These are phyloP conservation scores for Empidonax alnorum DNA, from an alignment of 2,113 vertebrate species.

Conservation along the genomic window DNA sequence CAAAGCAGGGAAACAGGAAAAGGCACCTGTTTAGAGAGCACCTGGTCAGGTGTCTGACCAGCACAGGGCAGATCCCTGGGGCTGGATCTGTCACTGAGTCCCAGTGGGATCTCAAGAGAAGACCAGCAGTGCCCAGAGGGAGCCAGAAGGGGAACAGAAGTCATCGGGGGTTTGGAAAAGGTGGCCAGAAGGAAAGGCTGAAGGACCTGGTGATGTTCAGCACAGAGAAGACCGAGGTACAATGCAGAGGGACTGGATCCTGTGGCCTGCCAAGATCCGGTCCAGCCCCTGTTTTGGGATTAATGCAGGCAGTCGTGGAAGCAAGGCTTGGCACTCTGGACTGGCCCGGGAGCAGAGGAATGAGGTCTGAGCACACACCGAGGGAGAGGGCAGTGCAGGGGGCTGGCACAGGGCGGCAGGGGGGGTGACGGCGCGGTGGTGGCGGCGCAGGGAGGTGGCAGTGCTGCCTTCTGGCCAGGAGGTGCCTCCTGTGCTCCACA, in stretches of 20 bases:
- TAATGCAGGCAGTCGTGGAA: not conserved
- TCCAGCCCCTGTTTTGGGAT: not conserved
- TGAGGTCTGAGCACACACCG: not conserved
- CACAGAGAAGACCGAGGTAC: not conserved
- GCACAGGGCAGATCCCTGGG: accelerated
- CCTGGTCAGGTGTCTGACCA: accelerated
- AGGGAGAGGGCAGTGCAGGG: not conserved
- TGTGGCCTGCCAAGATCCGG: not conserved
- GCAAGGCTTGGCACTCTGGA: not conserved
- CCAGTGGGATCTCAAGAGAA: not conserved
- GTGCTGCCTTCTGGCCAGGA: not conserved
- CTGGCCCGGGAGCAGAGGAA: not conserved
- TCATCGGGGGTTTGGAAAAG: not conserved
- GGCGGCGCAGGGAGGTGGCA: not conserved
- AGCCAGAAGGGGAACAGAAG: not conserved
- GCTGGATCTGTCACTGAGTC: not conserved
- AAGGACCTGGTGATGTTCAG: not conserved
- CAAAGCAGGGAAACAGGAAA: accelerated
- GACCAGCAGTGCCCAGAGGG: not conserved
- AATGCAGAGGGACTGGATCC: not conserved
- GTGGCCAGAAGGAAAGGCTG: not conserved
- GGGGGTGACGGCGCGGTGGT: not conserved
- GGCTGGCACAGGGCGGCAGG: not conserved
- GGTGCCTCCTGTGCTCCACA: not conserved
- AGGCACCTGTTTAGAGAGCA: accelerated